These are phyloP conservation scores for Ophion slaviceki DNA, from an alignment of 2,888 invertebrate genomes.

Conservation along the genomic window DNA sequence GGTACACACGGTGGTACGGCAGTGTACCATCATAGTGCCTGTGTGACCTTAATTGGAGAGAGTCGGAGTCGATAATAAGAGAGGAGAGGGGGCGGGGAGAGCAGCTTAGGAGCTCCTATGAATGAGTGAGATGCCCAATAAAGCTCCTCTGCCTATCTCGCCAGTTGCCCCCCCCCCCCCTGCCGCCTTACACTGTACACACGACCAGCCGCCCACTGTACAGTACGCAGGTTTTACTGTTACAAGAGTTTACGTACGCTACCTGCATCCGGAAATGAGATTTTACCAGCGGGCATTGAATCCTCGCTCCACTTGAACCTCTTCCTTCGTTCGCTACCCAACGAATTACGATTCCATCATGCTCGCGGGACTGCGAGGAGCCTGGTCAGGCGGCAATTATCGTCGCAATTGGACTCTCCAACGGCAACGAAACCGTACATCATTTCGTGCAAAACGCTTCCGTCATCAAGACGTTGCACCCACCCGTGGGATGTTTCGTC, in stretches of 20 bases:
- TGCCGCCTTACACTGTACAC: not conserved
- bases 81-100: constrained; percentile 61
- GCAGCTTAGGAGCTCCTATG: constrained; percentile 16
- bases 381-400: not conserved
- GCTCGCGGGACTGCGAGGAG: not conserved
- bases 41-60: constrained; percentile 77
- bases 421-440: not conserved
- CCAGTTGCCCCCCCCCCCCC: constrained; percentile 4
- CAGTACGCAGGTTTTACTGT: constrained; percentile 49
- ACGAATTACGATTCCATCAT: not conserved
- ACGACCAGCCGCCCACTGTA: not conserved
- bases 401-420: not conserved
- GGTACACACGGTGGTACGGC: constrained; percentile 39
- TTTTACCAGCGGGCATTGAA: constrained; percentile 31
- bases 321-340: constrained; percentile 22
- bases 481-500: too few relatives aligned
- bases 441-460: not conserved
- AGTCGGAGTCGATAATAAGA: constrained; percentile 68
- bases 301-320: constrained; percentile 22
- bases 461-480: not conserved
- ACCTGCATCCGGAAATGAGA: constrained; percentile 60
- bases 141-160: constrained; percentile 19
- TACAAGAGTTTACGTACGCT: constrained; percentile 60
- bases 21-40: constrained; percentile 68
- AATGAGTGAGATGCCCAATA: constrained; percentile 33